A percentile compares a stretch with the other conserved stretches of the same genome.
Conservation (phyloP, 92 coral and sea anemone species). For the Ricordea florida region DNA sequence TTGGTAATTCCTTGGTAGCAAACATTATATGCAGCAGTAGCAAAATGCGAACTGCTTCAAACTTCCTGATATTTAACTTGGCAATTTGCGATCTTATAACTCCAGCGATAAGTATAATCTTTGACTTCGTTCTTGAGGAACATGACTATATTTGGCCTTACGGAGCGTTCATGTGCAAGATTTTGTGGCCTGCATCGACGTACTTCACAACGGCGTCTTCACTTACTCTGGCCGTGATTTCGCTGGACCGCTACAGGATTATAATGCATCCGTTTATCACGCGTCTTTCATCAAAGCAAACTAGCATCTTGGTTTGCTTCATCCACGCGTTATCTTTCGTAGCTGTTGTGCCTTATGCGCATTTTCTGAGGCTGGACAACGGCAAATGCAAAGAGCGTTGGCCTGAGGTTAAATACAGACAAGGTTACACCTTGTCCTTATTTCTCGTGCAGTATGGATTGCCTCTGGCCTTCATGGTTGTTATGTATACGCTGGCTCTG, state of each 20-base stretch:
- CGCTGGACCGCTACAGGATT: slow-evolving; percentile 87
- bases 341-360: slow-evolving; percentile 71
- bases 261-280: slow-evolving; percentile 91
- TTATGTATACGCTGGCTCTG: slow-evolving; percentile 85
- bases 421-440: slow-evolving; percentile 72
- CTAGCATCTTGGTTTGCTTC: slow-evolving; percentile 39
- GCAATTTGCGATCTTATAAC: slow-evolving; percentile 90
- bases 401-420: slow-evolving; percentile 68
- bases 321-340: slow-evolving; percentile 55
- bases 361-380: slow-evolving; percentile 50
- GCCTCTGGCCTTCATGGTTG: slow-evolving; percentile 74
- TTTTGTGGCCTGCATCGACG: slow-evolving; percentile 86
- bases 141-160: slow-evolving; percentile 74
- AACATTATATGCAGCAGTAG: slow-evolving; percentile 60
- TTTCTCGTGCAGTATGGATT: slow-evolving; percentile 84
- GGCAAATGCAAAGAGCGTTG: slow-evolving; percentile 77
- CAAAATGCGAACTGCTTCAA: slow-evolving; percentile 80
- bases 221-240: slow-evolving; percentile 84
- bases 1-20: slow-evolving; percentile 88
- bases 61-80: slow-evolving; percentile 82
- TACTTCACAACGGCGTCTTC: slow-evolving; percentile 84
- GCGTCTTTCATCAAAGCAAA: slow-evolving; percentile 71
- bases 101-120: slow-evolving; percentile 86
- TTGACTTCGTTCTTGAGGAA: slow-evolving; percentile 90
- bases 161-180: slow-evolving; percentile 79